A percentile compares a stretch with the other conserved stretches of the same genome.
Conservation (phyloP, 2,888 invertebrate genomes). For the Tipula lateralis region DNA sequence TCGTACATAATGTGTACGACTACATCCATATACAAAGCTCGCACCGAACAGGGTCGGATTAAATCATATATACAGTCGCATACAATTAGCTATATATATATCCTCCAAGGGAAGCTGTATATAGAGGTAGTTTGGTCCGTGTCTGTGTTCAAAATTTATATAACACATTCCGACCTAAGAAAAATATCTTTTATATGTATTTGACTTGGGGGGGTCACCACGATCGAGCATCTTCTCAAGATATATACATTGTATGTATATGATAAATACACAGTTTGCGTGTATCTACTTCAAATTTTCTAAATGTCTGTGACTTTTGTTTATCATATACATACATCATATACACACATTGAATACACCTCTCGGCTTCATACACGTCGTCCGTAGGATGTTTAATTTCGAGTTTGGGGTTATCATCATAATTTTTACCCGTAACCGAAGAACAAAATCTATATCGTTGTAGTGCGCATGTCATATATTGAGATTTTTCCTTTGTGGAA, state of each 20-base stretch:
- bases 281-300: not conserved
- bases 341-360: not conserved
- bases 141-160: not conserved
- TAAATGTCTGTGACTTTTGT: not conserved
- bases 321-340: not conserved
- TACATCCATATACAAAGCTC: not conserved
- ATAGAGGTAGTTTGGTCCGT: not conserved
- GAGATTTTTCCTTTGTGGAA: not conserved
- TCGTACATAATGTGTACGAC: not conserved
- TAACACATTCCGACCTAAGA: not conserved
- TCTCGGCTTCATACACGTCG: not conserved
- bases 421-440: not conserved
- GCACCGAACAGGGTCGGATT: not conserved
- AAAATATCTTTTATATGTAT: not conserved
- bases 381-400: not conserved
- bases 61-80: not conserved
- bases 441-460: not conserved
- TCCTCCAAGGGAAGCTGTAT: not conserved
- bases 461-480: not conserved
- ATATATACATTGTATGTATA: not conserved
- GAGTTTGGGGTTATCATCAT: not conserved
- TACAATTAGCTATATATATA: not conserved
- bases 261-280: not conserved
- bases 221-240: not conserved
- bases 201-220: not conserved